Conservation (phyloP, 2,797 vertebrate genomes). For the Odontamblyopus lacepedii region DNA sequence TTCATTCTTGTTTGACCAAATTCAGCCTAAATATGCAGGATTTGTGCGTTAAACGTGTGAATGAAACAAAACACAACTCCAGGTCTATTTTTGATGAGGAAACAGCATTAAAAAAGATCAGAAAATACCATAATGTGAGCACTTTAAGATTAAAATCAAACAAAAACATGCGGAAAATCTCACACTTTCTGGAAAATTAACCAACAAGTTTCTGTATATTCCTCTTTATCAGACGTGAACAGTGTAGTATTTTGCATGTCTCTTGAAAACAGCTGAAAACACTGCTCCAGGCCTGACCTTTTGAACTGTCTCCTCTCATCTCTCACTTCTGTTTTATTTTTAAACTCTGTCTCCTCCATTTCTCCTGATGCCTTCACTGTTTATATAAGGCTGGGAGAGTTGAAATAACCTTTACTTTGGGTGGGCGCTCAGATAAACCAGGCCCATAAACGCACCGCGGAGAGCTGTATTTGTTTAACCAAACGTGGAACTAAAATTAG, state of each 20-base stretch:
- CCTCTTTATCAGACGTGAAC: not conserved
- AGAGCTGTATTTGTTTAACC: constrained; percentile 65
- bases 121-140: too few species aligned
- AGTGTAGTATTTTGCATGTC: too few species aligned
- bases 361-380: constrained; percentile 20
- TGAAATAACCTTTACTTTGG: constrained; percentile 31
- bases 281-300: constrained; percentile 13
- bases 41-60: too few species aligned
- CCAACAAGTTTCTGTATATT: not conserved
- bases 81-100: too few species aligned
- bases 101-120: too few species aligned
- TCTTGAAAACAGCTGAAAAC: too few species aligned
- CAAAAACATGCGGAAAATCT: too few species aligned
- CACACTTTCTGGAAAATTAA: too few species aligned
- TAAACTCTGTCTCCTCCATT: constrained; percentile 11
- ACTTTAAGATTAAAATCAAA: too few species aligned
- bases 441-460: constrained; percentile 27
- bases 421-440: constrained; percentile 29
- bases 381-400: constrained; percentile 31
- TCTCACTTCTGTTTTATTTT: constrained; percentile 7
- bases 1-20: too few species aligned
- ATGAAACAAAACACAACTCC: too few species aligned
- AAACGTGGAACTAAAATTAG: constrained; percentile 66
- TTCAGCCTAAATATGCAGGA: too few species aligned
- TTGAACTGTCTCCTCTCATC: constrained; percentile 13